A percentile compares a stretch with the other conserved stretches of the same genome.
phyloP scores from a whole-genome alignment of 2,888 invertebrate genomes.

The Parthenolecanium corni region DNA sequence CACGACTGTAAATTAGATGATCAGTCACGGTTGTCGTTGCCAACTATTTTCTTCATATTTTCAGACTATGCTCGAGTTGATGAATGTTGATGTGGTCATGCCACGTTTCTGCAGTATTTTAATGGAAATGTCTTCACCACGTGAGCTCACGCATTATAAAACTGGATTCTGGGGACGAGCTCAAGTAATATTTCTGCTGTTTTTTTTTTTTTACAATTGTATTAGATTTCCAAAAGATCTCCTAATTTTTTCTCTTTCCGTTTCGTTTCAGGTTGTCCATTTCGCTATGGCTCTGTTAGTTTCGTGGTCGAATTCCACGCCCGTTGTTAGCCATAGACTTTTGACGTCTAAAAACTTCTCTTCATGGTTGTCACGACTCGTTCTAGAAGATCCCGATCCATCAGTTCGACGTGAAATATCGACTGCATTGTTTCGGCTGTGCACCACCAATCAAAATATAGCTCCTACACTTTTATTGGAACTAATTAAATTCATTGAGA shows the following conservation, averaged over 20 bases:
- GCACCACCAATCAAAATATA: conserved; percentile 36
- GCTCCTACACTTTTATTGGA: conserved; percentile 61
- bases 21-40: no score
- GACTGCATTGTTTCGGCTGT: conserved; percentile 76
- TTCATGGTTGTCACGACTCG: conserved; percentile 68
- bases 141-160: conserved; percentile 72
- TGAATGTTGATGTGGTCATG: conserved; percentile 73
- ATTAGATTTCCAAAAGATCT: neutral
- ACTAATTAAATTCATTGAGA: conserved; percentile 64
- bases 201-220: neutral
- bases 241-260: conserved; percentile 10
- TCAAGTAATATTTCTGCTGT: conserved; percentile 52
- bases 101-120: conserved; percentile 74
- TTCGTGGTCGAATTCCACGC: conserved; percentile 82
- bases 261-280: conserved; percentile 60
- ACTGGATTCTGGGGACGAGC: conserved; percentile 88
- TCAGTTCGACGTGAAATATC: conserved; percentile 82
- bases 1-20: no score
- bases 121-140: conserved; percentile 69
- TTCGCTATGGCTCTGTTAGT: conserved; percentile 85
- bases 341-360: conserved; percentile 58
- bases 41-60: neutral
- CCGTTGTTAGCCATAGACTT: conserved; percentile 60
- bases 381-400: conserved; percentile 86
- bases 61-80: conserved; percentile 45